Evolutionary conservation across 2,797 vertebrate species (phyloP), one percentile per base, ranked within the genome.

Genomic region (Knipowitschia caucasica): DNA sequence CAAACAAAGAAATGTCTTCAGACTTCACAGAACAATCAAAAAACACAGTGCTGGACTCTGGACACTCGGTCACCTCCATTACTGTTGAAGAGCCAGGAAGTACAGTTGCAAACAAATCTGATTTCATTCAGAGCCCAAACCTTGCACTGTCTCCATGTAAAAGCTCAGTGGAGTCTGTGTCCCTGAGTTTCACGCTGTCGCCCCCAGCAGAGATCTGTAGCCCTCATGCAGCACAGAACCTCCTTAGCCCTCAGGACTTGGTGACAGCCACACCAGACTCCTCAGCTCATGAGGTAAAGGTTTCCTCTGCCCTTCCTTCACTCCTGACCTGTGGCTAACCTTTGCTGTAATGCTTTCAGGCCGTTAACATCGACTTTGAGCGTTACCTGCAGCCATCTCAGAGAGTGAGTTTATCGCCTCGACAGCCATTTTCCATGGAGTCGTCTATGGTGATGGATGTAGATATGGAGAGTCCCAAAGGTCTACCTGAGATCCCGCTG

Each of bases 381-480:
- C 83, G 81, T 20, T 92, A 92, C 69, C 67, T 92, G 12, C 87
- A 67, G 65, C 84, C 86, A 2, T 62, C 81, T 6, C 58, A 56
- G 49, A 73, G 77, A 35, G 43, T 59, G 74, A 90, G 76, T 62
- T 18, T 82, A 39, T 88, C 88, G 15, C 82, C 81, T 0, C 47
- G 21, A 20, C 61, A 44, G 30, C 23, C 31, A 0, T 61, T 50
- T 26, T 18, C 69, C 15, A 17, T 42, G 5, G 87, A 89, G 50
- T 67, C 86, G 4, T 75, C 86, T 4, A 62, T 78, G 64, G 53
- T 34, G 4, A 52, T 51, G 3, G 88, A 90, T 58, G 50, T 82
- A 12, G 85, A 76, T n/a, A 87, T 90, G 88, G 87, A 86, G 63
- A 90, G 89, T 76, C 88, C 89, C 33, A 55, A 31, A 50, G 15